Percentiles rank a stretch among this genome's conserved stretches.
These are phyloP conservation scores for Hydropotes inermis DNA, from an alignment of 2,113 vertebrate species.

Conservation along the genomic window DNA sequence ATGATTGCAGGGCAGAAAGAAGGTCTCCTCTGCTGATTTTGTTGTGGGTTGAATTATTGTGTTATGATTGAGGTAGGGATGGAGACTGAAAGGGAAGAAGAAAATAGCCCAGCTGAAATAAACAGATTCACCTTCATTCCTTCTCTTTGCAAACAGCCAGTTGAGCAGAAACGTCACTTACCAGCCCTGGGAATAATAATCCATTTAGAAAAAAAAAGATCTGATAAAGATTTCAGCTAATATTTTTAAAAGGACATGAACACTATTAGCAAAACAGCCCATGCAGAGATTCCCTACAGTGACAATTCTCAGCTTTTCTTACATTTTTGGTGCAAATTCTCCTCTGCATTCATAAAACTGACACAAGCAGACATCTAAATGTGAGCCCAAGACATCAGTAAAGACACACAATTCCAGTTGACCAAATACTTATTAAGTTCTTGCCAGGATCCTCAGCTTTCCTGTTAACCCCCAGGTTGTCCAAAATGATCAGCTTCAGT, in stretches of 20 bases:
- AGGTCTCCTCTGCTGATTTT: slow-evolving; percentile 84
- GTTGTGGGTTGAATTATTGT: slow-evolving; percentile 80
- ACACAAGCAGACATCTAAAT: slow-evolving; percentile 45
- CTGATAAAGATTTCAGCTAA: slow-evolving; percentile 40
- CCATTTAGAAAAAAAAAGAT: not conserved
- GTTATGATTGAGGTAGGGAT: slow-evolving; percentile 76
- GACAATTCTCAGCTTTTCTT: slow-evolving; percentile 67
- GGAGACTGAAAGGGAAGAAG: slow-evolving; percentile 10
- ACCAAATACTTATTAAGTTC: slow-evolving; percentile 65
- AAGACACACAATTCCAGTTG: slow-evolving; percentile 57
- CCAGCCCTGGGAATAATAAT: slow-evolving; percentile 14
- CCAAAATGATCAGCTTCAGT: slow-evolving; percentile 29
- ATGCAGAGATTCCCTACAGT: slow-evolving; percentile 20
- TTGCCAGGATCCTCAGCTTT: slow-evolving; percentile 55
- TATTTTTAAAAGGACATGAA: slow-evolving; percentile 66
- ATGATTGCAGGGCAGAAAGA: slow-evolving; percentile 84
- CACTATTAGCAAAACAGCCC: slow-evolving; percentile 42
- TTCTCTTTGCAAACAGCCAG: slow-evolving; percentile 44
- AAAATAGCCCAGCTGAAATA: slow-evolving; percentile 33
- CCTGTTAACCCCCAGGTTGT: slow-evolving; percentile 52
- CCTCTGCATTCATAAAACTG: slow-evolving; percentile 30
- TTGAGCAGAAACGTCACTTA: slow-evolving; percentile 39
- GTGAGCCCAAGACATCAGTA: slow-evolving; percentile 45
- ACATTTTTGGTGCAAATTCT: slow-evolving; percentile 37
- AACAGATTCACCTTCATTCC: slow-evolving; percentile 74